Conservation (phyloP, 2,113 vertebrate species). For the Corythornis cristatus region DNA sequence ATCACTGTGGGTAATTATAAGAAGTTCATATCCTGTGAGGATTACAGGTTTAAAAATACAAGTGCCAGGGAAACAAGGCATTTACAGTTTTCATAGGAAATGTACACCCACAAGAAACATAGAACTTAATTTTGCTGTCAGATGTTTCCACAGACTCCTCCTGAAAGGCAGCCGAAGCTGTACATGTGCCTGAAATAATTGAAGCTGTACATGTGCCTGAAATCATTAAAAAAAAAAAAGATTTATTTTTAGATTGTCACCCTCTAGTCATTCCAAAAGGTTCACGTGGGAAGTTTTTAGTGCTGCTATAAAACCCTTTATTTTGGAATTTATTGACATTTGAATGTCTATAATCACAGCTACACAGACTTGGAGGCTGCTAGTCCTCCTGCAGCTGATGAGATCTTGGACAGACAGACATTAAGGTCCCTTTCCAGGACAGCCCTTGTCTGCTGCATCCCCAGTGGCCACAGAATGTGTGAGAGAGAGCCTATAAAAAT, state of each 20-base stretch:
- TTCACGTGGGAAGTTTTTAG: conserved; percentile 17
- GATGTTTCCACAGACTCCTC: conserved; percentile 51
- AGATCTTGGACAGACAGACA: background rate
- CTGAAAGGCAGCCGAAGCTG: background rate
- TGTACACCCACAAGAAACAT: conserved; percentile 38
- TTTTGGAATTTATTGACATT: background rate
- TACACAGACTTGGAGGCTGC: background rate
- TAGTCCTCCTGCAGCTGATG: background rate
- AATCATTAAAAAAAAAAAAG: background rate
- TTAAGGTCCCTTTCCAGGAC: background rate
- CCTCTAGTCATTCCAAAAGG: conserved; percentile 13
- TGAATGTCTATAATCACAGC: background rate
- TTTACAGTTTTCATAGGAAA: conserved; percentile 41
- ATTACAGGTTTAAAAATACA: conserved; percentile 1
- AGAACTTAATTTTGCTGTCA: conserved; percentile 59
- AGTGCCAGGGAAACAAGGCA: background rate
- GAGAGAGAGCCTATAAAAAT: background rate
- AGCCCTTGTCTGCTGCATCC: background rate
- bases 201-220: background rate
- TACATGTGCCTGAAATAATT: background rate
- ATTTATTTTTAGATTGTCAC: conserved; percentile 42
- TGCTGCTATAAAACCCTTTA: background rate
- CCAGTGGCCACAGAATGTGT: background rate
- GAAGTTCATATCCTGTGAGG: background rate
- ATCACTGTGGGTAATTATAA: background rate